Conservation (phyloP, 1,140 invertebrate species). For the Calliphora vicina region DNA sequence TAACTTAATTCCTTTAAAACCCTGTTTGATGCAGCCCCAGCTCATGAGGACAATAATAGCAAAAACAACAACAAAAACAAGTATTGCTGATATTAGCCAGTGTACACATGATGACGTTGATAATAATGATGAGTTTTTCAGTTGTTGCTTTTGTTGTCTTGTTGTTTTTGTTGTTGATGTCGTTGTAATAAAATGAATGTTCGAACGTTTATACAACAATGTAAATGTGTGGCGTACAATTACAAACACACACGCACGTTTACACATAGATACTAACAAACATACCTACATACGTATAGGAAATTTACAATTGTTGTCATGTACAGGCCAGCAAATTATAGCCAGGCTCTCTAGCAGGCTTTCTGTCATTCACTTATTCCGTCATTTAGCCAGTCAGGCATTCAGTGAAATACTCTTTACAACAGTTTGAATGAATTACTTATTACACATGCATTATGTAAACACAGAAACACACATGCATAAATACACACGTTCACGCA, state of each 20-base stretch:
- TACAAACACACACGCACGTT: neutral
- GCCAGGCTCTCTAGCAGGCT: neutral
- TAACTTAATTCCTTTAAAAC: no score
- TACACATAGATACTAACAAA: neutral
- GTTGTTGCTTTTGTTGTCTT: neutral
- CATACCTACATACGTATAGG: neutral
- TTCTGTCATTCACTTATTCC: no score
- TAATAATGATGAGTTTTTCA: neutral
- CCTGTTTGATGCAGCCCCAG: no score
- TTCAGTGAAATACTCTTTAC: neutral
- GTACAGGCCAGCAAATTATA: neutral
- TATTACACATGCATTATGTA: neutral
- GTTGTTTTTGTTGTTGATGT: neutral
- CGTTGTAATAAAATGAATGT: neutral
- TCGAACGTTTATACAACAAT: neutral
- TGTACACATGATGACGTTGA: neutral
- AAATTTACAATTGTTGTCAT: constrained; percentile 4
- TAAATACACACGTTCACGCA: neutral
- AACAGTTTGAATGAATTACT: constrained; percentile 1
- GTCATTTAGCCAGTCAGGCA: no score
- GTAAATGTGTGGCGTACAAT: neutral
- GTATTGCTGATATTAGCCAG: no score
- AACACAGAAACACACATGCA: neutral
- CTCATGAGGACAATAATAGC: no score
- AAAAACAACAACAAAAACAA: no score